phyloP scores from a whole-genome alignment of 2,797 vertebrate species.

The Tachyglossus aculeatus region DNA sequence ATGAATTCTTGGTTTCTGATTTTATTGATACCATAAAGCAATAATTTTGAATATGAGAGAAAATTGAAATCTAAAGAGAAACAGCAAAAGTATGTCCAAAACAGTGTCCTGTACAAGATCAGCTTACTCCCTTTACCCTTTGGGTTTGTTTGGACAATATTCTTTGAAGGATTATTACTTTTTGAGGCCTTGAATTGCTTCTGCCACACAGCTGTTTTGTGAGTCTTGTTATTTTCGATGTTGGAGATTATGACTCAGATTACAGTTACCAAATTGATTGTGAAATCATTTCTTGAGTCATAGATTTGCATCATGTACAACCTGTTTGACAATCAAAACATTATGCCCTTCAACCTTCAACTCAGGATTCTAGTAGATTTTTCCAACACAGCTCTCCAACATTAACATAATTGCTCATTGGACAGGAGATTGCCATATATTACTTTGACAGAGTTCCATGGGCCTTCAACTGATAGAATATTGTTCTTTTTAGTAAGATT shows the following conservation, averaged over 20 bases:
- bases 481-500: slow-evolving; percentile 14
- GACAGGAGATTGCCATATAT: slow-evolving; percentile 57
- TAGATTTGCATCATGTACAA: slow-evolving; percentile 80
- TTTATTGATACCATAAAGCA: not conserved
- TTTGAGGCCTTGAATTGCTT: slow-evolving; percentile 60
- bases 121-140: slow-evolving; percentile 10
- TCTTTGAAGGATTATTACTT: slow-evolving; percentile 47
- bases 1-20: slow-evolving; percentile 44
- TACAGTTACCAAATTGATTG: slow-evolving; percentile 80
- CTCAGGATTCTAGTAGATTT: slow-evolving; percentile 77
- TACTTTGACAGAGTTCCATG: slow-evolving; percentile 65
- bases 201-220: slow-evolving; percentile 73
- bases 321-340: slow-evolving; percentile 83
- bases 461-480: slow-evolving; percentile 23
- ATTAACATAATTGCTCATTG: slow-evolving; percentile 67
- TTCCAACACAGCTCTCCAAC: slow-evolving; percentile 75
- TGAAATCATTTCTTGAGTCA: slow-evolving; percentile 85
- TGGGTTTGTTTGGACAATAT: slow-evolving; percentile 31
- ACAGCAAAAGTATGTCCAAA: not conserved
- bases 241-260: slow-evolving; percentile 85
- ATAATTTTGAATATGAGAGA: not conserved
- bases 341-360: slow-evolving; percentile 75
- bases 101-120: not conserved
- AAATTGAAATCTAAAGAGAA: not conserved
- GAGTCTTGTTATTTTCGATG: slow-evolving; percentile 76